phyloP scores from a whole-genome alignment of 2,797 vertebrate species.

The Limnodromus scolopaceus region DNA sequence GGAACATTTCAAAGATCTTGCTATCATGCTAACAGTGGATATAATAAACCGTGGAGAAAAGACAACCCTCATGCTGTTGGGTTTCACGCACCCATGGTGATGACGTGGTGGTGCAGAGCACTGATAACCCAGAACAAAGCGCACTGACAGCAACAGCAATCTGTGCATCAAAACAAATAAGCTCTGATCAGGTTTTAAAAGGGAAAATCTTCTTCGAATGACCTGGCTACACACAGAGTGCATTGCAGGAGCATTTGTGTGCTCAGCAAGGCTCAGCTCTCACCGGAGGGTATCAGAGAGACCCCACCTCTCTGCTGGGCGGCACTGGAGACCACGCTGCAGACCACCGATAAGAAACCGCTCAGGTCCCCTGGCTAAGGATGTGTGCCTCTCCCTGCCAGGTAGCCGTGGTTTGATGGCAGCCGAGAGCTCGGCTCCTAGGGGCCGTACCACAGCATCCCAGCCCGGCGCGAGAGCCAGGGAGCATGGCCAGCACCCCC shows the following conservation, averaged over 20 bases:
- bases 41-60: background rate
- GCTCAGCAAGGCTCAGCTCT: background rate
- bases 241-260: background rate
- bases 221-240: background rate
- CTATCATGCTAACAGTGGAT: background rate
- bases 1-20: background rate
- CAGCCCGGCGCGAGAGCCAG: background rate
- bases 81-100: background rate
- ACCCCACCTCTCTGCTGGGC: background rate
- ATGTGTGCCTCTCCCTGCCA: background rate
- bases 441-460: background rate
- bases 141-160: background rate
- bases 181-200: background rate
- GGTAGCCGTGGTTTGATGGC: background rate
- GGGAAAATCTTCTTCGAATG: background rate
- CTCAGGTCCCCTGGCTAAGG: background rate
- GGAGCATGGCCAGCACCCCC: fast-evolving
- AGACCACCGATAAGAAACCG: fast-evolving
- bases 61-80: background rate
- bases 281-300: background rate
- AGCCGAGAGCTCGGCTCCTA: background rate
- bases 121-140: background rate
- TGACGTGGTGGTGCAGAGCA: background rate
- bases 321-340: fast-evolving
- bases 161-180: background rate